These are phyloP conservation scores for Geococcyx californianus DNA, from an alignment of 2,113 vertebrate genomes.

Conservation along the genomic window DNA sequence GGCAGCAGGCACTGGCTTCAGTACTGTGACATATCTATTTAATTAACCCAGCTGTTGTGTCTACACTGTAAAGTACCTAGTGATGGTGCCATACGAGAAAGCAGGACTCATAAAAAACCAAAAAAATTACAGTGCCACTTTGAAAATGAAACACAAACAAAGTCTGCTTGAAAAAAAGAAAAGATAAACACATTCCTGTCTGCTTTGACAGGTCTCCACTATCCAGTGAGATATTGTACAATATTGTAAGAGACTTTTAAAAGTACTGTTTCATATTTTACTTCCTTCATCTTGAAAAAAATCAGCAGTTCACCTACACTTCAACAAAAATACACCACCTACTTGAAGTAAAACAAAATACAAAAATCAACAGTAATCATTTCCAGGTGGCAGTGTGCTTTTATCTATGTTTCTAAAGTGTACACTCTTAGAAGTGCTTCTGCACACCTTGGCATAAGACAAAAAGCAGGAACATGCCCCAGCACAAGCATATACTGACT, in stretches of 20 bases:
- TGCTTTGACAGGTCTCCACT: not conserved
- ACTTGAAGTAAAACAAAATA: not conserved
- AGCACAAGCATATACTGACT: fast-evolving
- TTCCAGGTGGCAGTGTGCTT: not conserved
- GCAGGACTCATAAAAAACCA: conserved; percentile 8
- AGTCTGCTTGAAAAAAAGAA: not conserved
- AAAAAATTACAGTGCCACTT: not conserved
- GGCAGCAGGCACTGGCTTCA: conserved; percentile 62
- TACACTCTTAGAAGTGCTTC: not conserved
- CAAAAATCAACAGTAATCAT: not conserved
- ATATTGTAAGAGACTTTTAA: not conserved
- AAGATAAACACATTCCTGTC: not conserved
- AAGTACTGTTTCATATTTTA: not conserved
- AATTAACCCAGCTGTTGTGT: conserved; percentile 77
- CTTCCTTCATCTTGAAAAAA: not conserved
- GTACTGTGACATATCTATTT: conserved; percentile 78
- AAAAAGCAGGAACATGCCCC: not conserved
- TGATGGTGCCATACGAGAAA: conserved; percentile 26
- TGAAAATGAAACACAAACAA: conserved; percentile 35
- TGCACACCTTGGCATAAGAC: not conserved
- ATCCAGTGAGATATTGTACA: not conserved
- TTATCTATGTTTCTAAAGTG: not conserved
- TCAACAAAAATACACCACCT: not conserved
- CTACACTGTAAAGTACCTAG: conserved; percentile 48
- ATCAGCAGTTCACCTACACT: not conserved